These are phyloP conservation scores for Shinisaurus crocodilurus DNA, from an alignment of 2,113 vertebrate species.

Conservation along the genomic window DNA sequence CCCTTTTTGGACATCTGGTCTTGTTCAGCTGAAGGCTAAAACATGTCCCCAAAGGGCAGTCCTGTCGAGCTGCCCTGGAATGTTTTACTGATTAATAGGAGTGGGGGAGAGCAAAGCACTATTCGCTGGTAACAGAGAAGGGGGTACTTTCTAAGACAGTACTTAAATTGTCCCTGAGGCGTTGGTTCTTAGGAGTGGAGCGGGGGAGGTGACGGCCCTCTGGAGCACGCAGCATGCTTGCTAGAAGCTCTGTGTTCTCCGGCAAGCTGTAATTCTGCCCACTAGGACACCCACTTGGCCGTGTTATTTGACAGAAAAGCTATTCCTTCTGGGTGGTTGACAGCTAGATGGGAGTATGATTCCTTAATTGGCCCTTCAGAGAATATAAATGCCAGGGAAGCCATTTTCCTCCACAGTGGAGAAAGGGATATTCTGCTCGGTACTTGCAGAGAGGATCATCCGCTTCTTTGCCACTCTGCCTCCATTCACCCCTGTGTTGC, in stretches of 20 bases:
- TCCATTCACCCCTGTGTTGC: neutral
- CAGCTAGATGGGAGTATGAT: conserved; percentile 10
- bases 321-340: conserved; percentile 20
- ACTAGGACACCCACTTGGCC: neutral
- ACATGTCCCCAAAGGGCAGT: neutral
- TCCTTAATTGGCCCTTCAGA: conserved; percentile 37
- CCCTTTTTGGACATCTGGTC: neutral
- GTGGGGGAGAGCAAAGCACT: neutral
- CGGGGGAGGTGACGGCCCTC: neutral
- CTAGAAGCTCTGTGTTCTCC: neutral
- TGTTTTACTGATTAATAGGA: neutral
- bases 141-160: neutral
- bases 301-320: conserved; percentile 18
- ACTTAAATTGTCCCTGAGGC: neutral
- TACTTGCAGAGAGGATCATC: neutral
- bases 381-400: conserved; percentile 26
- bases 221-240: neutral
- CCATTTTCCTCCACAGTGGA: neutral
- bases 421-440: neutral
- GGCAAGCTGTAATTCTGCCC: neutral
- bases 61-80: neutral
- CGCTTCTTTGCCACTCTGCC: neutral
- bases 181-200: neutral
- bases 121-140: neutral
- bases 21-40: neutral